These are phyloP conservation scores for Mesaphorura yosii DNA, from an alignment of 1,140 invertebrate genomes.

Conservation along the genomic window DNA sequence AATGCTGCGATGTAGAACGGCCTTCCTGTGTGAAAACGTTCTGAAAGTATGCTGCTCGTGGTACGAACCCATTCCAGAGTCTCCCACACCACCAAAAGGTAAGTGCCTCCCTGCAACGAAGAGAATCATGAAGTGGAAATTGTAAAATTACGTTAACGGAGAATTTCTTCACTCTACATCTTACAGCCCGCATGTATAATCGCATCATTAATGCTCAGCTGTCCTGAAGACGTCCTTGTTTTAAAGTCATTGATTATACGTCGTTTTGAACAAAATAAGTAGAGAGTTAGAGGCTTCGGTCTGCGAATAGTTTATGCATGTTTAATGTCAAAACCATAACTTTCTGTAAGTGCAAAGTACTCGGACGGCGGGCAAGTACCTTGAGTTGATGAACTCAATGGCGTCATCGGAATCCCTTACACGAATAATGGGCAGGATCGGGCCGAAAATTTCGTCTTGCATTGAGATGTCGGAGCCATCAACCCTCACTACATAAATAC, in stretches of 20 bases:
- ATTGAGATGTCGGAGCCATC: slow-evolving; percentile 37
- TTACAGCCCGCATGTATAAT: too few relatives aligned
- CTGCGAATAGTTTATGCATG: slow-evolving; percentile 26
- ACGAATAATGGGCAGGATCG: slow-evolving; percentile 42
- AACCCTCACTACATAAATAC: neutral
- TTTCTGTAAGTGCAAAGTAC: neutral
- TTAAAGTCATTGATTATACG: slow-evolving; percentile 72
- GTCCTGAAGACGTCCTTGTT: neutral
- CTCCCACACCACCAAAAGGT: slow-evolving; percentile 73
- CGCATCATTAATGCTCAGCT: neutral
- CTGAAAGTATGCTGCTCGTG: slow-evolving; percentile 84
- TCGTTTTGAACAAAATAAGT: slow-evolving; percentile 50
- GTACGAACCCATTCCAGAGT: slow-evolving; percentile 82
- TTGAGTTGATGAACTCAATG: slow-evolving; percentile 36
- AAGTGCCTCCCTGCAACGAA: too few relatives aligned
- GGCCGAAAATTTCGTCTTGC: slow-evolving; percentile 47
- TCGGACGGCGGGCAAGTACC: slow-evolving; percentile 6
- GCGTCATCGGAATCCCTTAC: slow-evolving; percentile 41
- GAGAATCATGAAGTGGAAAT: too few relatives aligned
- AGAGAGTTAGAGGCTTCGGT: slow-evolving; percentile 41
- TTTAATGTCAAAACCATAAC: neutral
- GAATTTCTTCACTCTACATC: too few relatives aligned
- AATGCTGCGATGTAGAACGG: slow-evolving; percentile 6
- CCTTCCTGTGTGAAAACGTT: slow-evolving; percentile 57
- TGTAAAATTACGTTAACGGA: too few relatives aligned